phyloP scores from a whole-genome alignment of 2,888 invertebrate genomes.

The Geophilus truncorum region DNA sequence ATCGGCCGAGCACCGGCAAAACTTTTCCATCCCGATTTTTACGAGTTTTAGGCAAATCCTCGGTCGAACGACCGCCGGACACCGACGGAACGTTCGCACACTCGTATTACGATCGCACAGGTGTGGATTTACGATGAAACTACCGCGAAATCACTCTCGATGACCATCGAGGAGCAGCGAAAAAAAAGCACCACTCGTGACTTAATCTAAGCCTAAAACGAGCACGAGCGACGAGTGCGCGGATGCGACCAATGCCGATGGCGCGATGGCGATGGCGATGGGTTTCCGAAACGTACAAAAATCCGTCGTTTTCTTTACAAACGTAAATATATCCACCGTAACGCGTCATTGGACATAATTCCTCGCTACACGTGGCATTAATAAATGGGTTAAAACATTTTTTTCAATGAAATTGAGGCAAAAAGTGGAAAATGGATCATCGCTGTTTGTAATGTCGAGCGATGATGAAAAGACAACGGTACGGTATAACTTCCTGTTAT shows the following conservation, averaged over 20 bases:
- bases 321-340: too few species aligned
- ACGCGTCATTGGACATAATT: too few species aligned
- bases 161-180: not conserved
- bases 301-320: too few species aligned
- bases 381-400: too few species aligned
- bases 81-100: not conserved
- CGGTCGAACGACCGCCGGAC: not conserved
- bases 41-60: not conserved
- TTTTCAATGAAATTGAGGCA: not conserved
- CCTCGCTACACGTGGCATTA: too few species aligned
- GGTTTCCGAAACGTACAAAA: not conserved
- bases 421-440: not conserved
- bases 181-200: constrained; percentile 1
- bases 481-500: constrained; percentile 5
- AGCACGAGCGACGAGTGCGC: not conserved
- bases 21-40: not conserved
- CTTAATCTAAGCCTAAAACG: constrained; percentile 21
- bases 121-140: not conserved
- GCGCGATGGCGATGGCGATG: not conserved
- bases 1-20: not conserved
- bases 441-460: not conserved
- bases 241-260: not conserved
- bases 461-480: constrained; percentile 3
- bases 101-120: not conserved
- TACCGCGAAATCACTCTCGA: not conserved